Evolutionary conservation across 1,140 invertebrate species (phyloP).

Genomic region (Drosophila elegans): DNA sequence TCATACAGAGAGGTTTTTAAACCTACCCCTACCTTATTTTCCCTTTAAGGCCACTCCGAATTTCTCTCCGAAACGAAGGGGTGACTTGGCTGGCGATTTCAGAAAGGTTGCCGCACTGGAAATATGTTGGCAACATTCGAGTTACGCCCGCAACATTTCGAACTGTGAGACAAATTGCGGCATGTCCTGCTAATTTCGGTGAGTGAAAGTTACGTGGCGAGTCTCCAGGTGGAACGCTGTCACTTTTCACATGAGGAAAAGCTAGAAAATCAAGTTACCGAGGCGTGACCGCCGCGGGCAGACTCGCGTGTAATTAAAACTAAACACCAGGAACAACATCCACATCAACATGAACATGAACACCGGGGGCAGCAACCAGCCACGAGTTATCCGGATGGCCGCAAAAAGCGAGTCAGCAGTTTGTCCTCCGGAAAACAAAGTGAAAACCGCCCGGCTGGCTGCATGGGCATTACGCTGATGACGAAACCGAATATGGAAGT

Average conservation of each 20-base stretch:
- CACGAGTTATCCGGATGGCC: conserved; percentile 17
- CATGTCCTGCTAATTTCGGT: conserved; percentile 38
- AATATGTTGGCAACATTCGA: conserved; percentile 41
- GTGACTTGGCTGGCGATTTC: background rate
- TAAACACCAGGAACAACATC: conserved; percentile 61
- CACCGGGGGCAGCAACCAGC: background rate
- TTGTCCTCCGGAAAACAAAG: conserved; percentile 45
- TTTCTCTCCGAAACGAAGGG: conserved; percentile 17
- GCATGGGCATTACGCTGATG: conserved; percentile 57
- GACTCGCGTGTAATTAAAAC: conserved; percentile 78
- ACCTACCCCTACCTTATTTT: conserved; percentile 17
- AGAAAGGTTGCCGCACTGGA: conserved; percentile 16
- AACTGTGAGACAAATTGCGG: conserved; percentile 13
- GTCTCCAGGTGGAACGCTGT: conserved; percentile 23
- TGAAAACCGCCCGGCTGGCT: conserved; percentile 21
- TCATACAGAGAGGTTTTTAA: background rate
- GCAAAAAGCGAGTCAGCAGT: conserved; percentile 58
- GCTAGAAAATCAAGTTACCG: conserved; percentile 53
- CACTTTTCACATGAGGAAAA: conserved; percentile 26
- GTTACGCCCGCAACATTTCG: conserved; percentile 35
- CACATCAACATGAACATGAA: conserved; percentile 9
- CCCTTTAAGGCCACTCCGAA: conserved; percentile 35
- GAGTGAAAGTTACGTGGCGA: conserved; percentile 33
- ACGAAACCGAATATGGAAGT: conserved; percentile 59
- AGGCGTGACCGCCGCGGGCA: conserved; percentile 56